phyloP scores from a whole-genome alignment of 2,797 vertebrate species.

The Amniataba percoides region DNA sequence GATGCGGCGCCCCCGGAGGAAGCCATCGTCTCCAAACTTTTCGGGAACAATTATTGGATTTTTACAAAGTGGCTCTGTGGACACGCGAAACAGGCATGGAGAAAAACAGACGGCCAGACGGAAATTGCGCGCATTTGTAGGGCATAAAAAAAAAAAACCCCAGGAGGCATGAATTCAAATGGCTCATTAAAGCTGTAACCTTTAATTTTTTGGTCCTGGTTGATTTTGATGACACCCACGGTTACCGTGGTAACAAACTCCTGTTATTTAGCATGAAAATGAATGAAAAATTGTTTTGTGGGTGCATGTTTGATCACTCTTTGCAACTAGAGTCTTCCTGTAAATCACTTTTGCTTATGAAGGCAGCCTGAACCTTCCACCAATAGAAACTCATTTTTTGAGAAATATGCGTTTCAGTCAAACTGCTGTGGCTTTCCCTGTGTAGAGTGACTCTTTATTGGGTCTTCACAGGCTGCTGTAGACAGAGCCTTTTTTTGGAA shows the following conservation, averaged over 20 bases:
- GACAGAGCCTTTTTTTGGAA: slow-evolving; percentile 4
- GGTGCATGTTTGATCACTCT: neutral
- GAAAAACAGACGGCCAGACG: slow-evolving; percentile 7
- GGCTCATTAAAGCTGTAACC: neutral
- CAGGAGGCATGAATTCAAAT: neutral
- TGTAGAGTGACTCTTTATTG: neutral
- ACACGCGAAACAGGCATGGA: slow-evolving; percentile 27
- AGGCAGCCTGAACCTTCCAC: neutral
- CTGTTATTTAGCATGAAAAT: neutral
- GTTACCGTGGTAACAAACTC: neutral
- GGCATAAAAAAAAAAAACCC: neutral
- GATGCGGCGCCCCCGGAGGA: slow-evolving; percentile 64
- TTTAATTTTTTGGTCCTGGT: neutral
- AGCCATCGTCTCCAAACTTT: slow-evolving; percentile 77
- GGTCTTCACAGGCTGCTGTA: neutral
- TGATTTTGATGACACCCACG: neutral
- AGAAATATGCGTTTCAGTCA: neutral
- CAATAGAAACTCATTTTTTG: slow-evolving; percentile 11
- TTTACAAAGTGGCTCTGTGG: slow-evolving; percentile 72
- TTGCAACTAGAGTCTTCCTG: neutral
- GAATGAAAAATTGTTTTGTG: neutral
- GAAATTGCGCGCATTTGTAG: slow-evolving; percentile 14
- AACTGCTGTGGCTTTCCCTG: slow-evolving; percentile 3
- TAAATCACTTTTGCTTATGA: neutral
- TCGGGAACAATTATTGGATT: slow-evolving; percentile 78